A percentile compares a stretch with the other conserved stretches of the same genome.
Evolutionary conservation across 2,113 vertebrate genomes (phyloP).

Genomic region (Spheniscus mendiculus): DNA sequence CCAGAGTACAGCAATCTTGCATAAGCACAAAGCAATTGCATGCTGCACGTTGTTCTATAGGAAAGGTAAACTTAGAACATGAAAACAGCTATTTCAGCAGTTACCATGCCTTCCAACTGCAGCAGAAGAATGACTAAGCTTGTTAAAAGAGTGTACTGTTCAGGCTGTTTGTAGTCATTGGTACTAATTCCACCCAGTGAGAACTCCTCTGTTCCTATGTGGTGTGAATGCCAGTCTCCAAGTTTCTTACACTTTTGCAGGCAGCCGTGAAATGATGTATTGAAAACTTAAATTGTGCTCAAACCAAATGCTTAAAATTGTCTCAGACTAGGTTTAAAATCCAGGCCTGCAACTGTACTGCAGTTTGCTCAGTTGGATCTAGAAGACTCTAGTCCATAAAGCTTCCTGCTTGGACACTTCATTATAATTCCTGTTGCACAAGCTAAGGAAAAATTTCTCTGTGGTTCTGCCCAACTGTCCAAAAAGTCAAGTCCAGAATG

Average conservation of each 20-base stretch:
- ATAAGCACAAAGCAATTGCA: background rate
- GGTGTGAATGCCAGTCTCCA: background rate
- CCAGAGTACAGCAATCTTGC: background rate
- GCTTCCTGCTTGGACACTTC: background rate
- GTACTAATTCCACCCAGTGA: background rate
- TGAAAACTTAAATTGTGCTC: background rate
- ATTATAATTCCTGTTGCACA: background rate
- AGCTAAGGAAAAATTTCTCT: background rate
- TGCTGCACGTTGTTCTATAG: background rate
- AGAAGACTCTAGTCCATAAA: background rate
- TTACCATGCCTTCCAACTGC: background rate
- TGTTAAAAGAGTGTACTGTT: background rate
- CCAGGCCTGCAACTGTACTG: background rate
- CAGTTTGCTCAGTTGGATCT: background rate
- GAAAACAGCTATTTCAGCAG: background rate
- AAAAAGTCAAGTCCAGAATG: background rate
- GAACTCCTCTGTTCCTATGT: background rate
- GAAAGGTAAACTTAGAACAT: background rate
- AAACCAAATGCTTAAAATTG: background rate
- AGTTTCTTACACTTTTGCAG: background rate
- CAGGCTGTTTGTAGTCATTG: background rate
- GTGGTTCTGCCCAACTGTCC: background rate
- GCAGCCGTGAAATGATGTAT: background rate
- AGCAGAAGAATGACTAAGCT: conserved; percentile 24
- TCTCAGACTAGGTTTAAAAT: background rate